Base-by-base conservation (phyloP, 2,888 invertebrate genomes). In the Sicus ferrugineus region DNA sequence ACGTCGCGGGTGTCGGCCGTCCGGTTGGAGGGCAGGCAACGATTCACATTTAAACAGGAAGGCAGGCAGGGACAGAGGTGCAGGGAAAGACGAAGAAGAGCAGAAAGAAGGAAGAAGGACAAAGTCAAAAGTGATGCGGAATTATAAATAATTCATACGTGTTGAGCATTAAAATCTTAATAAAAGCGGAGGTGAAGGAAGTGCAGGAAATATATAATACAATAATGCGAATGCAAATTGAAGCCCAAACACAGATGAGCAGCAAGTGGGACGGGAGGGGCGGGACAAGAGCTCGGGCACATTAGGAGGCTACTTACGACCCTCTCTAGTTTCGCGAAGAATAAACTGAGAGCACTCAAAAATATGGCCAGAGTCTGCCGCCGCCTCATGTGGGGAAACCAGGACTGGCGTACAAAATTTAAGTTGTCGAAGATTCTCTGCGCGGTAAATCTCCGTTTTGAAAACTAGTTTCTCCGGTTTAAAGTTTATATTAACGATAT, bases 141-240 rank as follows among this genome's bases (percentile, higher is more conserved):
- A 72, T 77, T 78, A 78, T 79, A 78, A 80, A 78, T 78, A 77
- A 78, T 77, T 77, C 76, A 75, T 77, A 80, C 77, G 75, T 76
- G 77, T 75, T 77, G 74, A 68, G 74, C 70, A 73, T 75, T 75
- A 75, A 76, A 72, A 77, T 76, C 76, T 79, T 48, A 69, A 72
- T 72, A 71, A 71, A 69, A 69, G 9, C 65, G 42, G 62, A 72
- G 54, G 46, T 61, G 46, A 50, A 31, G 16, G 19, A 58, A 61
- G 61, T 67, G 72, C 75, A 73, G 74, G 75, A 76, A 77, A 79
- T n/a, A n/a, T n/a, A n/a, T n/a, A n/a, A n/a, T n/a, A n/a, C n/a
- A n/a, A n/a, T n/a, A n/a, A 72, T 73, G 72, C 65, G 72, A 72
- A 72, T 71, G 71, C 72, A 70, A 74, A 75, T 74, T n/a, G n/a